These are phyloP conservation scores for Tamandua tetradactyla DNA, from an alignment of 2,797 vertebrate species.

Conservation along the genomic window DNA sequence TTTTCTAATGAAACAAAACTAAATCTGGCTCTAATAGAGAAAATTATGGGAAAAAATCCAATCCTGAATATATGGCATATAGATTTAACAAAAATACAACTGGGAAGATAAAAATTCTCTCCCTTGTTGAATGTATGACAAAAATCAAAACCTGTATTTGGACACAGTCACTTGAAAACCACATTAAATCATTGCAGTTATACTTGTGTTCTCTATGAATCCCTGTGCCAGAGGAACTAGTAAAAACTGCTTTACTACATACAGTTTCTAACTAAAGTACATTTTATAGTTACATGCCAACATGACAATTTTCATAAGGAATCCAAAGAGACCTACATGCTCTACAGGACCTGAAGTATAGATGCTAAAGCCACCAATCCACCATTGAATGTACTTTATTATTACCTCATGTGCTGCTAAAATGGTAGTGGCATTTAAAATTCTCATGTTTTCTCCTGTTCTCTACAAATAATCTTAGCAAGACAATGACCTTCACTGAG, in stretches of 20 bases:
- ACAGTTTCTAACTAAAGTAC: conserved; percentile 56
- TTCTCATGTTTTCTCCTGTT: conserved; percentile 43
- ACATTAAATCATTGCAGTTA: conserved; percentile 14
- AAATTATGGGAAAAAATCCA: conserved; percentile 16
- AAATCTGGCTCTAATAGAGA: not conserved
- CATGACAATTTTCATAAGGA: conserved; percentile 44
- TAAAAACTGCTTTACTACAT: conserved; percentile 31
- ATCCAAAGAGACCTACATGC: not conserved
- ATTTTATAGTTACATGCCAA: too few relatives aligned
- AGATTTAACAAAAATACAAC: conserved; percentile 45
- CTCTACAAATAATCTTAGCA: conserved; percentile 19
- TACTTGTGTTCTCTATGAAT: not conserved
- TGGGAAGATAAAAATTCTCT: not conserved
- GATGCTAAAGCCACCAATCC: not conserved
- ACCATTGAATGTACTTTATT: conserved; percentile 43
- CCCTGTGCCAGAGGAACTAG: conserved; percentile 2
- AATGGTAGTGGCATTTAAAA: conserved; percentile 43
- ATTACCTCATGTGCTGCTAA: conserved; percentile 52
- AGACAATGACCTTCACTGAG: not conserved
- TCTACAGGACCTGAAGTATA: not conserved
- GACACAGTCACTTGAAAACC: conserved; percentile 46
- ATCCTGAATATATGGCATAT: not conserved
- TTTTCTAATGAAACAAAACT: not conserved
- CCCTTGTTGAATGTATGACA: conserved; percentile 53
- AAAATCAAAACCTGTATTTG: conserved; percentile 60